Base-by-base conservation (phyloP, 2,797 vertebrate genomes). In the Sebastiscus tertius region DNA sequence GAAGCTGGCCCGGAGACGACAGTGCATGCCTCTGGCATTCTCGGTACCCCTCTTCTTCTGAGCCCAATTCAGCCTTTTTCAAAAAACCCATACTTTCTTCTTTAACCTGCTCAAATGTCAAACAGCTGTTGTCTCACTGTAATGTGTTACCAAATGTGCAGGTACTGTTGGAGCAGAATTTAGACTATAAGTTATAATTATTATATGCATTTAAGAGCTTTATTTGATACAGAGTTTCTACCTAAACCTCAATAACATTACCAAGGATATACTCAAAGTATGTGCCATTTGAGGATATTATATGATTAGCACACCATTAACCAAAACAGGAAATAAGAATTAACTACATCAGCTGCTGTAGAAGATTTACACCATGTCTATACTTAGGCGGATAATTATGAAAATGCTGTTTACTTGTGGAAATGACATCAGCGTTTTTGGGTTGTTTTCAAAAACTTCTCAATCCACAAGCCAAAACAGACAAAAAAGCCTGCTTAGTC, bases 1-100 rank as follows among this genome's bases (percentile, higher is more conserved):
- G 96, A 99, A 99, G 92, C 78, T 99, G 94, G 97, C 97, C 69
- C 96, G 98, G 18, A 97, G 98, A 88, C 96, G 99, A 75, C 98
- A 98, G 80, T 98, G 97, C 88, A 98, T 99, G 96, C 99, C 99
- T 1, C 87, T 99, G 89, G 98, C 98, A 1, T 99, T 98, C 86
- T 99, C 99, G 96, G 99, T 99, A 97, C 94, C 96, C 75, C 66
- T 72, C 84, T 79, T 77, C 91, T 94, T 79, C 75, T 72, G 13
- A 75, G 61, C 36, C 14, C 52, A 31, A 9, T 58, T 62, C 63
- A 31, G 65, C 55, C 54, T 78, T 52, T 88, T 56, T 18, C 1
- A 42, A 64, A 76, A 68, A 58, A 31, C 11, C 49, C n/a, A n/a
- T 11, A 66, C n/a, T 16, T 39, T 80, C 16, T 22, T 77, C 27